These are phyloP conservation scores for Crotalus helleri DNA, from an alignment of 2,113 vertebrate species.

Conservation along the genomic window DNA sequence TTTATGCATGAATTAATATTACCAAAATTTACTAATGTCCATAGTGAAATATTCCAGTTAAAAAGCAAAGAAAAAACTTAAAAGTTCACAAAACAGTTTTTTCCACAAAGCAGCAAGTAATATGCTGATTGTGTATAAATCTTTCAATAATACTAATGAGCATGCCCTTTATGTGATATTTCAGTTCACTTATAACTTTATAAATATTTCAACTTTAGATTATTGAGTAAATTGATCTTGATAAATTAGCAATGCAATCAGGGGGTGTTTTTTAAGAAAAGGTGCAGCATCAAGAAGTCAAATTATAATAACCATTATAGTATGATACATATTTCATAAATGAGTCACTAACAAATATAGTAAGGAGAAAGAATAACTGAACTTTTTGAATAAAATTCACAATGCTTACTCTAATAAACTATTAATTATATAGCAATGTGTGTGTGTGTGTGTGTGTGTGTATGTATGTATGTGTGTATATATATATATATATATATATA, in stretches of 20 bases:
- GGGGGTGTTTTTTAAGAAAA: slow-evolving; percentile 49
- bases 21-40: background rate
- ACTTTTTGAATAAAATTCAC: background rate
- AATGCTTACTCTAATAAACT: background rate
- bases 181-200: slow-evolving; percentile 63
- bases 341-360: background rate
- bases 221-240: slow-evolving; percentile 70
- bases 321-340: slow-evolving; percentile 34
- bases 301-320: slow-evolving; percentile 46
- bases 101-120: background rate
- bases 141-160: slow-evolving; percentile 55
- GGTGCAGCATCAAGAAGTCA: slow-evolving; percentile 41
- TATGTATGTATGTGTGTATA: too few species aligned
- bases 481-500: too few species aligned
- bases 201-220: slow-evolving; percentile 71
- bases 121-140: slow-evolving; percentile 27
- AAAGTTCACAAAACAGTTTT: background rate
- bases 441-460: too few species aligned
- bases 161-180: slow-evolving; percentile 65
- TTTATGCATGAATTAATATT: background rate
- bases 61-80: background rate
- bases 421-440: background rate
- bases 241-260: slow-evolving; percentile 69
- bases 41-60: background rate
- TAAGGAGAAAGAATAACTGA: background rate